These are phyloP conservation scores for Sus cebifrons DNA, from an alignment of 2,797 vertebrate species.

Conservation along the genomic window DNA sequence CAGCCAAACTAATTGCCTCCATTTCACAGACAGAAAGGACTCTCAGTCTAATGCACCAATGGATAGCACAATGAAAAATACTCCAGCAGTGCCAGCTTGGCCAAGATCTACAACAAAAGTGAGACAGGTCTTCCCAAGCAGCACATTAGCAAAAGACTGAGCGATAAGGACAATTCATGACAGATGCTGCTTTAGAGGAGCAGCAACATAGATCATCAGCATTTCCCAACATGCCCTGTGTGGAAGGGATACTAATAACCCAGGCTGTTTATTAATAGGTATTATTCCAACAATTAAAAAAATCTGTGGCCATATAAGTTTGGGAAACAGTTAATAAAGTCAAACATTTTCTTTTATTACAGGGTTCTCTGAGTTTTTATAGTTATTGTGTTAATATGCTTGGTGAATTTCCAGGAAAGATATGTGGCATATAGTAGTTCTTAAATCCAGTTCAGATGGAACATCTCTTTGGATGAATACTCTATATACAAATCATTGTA, in stretches of 20 bases:
- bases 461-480: background rate
- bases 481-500: background rate
- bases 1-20: background rate
- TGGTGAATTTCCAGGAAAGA: background rate
- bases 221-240: background rate
- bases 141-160: background rate
- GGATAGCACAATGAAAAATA: background rate
- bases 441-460: background rate
- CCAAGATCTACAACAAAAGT: background rate
- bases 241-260: background rate
- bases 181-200: background rate
- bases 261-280: background rate
- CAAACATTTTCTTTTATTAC: background rate
- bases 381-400: background rate
- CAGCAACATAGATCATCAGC: background rate
- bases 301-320: background rate
- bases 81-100: background rate
- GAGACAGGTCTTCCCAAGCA: background rate
- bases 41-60: background rate
- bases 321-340: background rate
- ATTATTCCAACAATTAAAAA: background rate
- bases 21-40: background rate
- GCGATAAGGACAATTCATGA: rapidly evolving
- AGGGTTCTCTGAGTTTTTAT: conserved; percentile 12
- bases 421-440: background rate